phyloP scores from a whole-genome alignment of 2,888 invertebrate genomes.

The Ornithoptera priamus region DNA sequence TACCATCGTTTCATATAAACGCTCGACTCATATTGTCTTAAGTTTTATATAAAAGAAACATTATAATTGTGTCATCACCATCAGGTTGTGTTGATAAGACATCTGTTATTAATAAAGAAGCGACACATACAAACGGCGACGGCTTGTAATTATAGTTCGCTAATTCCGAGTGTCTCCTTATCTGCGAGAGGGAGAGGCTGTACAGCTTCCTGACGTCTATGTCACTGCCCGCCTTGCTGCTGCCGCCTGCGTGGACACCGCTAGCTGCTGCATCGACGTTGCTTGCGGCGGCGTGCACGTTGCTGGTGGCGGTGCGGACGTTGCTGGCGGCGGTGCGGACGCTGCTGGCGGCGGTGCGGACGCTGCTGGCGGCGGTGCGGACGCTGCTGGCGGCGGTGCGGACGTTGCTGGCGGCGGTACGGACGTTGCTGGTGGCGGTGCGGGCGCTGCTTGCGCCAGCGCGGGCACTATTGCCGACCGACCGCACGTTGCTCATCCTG shows the following conservation, averaged over 20 bases:
- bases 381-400: not conserved
- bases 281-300: not conserved
- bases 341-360: not conserved
- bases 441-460: not conserved
- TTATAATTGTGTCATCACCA: no score
- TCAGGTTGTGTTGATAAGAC: no score
- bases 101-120: not conserved
- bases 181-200: constrained; percentile 55
- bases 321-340: not conserved
- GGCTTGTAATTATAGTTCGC: constrained; percentile 55
- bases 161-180: constrained; percentile 46
- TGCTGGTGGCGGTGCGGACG: not conserved
- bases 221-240: constrained; percentile 31
- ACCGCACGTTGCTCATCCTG: no score
- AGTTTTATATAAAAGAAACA: no score
- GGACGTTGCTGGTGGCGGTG: not conserved
- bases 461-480: not conserved
- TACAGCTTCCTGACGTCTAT: constrained; percentile 44
- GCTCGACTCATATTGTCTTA: no score
- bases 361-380: constrained; percentile 9
- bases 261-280: not conserved
- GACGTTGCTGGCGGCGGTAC: not conserved
- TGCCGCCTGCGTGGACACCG: constrained; percentile 6
- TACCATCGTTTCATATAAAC: no score
- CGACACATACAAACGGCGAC: constrained; percentile 58